phyloP scores from a whole-genome alignment of 2,113 vertebrate species.

The Amazona guildingii region DNA sequence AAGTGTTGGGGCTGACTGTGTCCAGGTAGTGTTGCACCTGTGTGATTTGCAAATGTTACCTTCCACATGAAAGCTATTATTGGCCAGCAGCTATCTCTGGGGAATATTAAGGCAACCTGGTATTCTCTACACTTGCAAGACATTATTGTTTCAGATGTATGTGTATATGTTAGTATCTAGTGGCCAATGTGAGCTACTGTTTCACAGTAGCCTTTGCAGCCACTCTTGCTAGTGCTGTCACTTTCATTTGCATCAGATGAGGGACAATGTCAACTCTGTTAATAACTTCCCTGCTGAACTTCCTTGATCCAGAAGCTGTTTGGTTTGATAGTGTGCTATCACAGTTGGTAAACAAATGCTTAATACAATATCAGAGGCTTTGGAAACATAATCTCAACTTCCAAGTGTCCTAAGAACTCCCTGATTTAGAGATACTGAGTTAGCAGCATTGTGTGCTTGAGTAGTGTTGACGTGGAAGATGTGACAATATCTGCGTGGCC shows the following conservation, averaged over 20 bases:
- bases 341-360: neutral
- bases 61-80: neutral
- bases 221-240: neutral
- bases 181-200: neutral
- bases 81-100: neutral
- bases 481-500: neutral
- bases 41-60: neutral
- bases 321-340: neutral
- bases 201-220: neutral
- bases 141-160: neutral
- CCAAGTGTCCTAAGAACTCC: neutral
- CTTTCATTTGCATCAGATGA: neutral
- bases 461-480: neutral
- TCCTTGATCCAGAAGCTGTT: neutral
- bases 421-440: neutral
- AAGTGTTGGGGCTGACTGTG: neutral
- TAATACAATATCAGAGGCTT: fast-evolving
- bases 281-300: neutral
- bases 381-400: neutral
- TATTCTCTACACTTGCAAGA: neutral
- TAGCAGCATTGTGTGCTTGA: neutral
- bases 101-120: neutral
- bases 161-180: neutral
- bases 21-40: neutral
- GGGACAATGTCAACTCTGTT: fast-evolving